A percentile compares a stretch with the other conserved stretches of the same genome.
phyloP scores from a whole-genome alignment of 2,113 vertebrate species.

The Etia nguti region DNA sequence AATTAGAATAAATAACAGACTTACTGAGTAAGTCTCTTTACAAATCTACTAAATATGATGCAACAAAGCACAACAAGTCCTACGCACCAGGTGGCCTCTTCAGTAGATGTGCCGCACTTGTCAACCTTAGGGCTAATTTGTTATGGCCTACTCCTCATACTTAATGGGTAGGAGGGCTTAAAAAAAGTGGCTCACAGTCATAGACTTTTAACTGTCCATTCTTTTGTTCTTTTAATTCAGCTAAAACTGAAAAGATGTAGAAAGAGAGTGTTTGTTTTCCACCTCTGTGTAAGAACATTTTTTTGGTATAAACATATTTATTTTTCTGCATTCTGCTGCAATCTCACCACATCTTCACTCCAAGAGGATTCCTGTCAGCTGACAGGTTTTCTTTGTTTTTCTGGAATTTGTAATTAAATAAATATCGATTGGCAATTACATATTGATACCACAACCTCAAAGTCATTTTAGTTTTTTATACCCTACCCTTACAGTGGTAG shows the following conservation, averaged over 20 bases:
- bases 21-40: background rate
- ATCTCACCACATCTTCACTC: background rate
- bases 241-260: background rate
- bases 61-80: background rate
- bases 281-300: background rate
- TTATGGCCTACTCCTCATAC: background rate
- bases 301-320: background rate
- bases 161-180: background rate
- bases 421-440: background rate
- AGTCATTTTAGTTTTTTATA: background rate
- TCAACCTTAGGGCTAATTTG: background rate
- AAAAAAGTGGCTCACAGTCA: background rate
- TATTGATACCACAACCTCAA: background rate
- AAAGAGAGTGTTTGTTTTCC: background rate
- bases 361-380: background rate
- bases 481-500: accelerated
- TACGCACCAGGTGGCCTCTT: background rate
- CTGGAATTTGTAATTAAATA: background rate
- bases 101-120: background rate
- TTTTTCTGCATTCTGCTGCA: background rate
- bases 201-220: background rate
- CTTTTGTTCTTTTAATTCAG: background rate
- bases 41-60: background rate
- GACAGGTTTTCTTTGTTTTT: background rate
- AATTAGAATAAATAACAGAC: background rate